phyloP scores from a whole-genome alignment of 2,888 invertebrate genomes.

The Fissipunctia ypsillon region DNA sequence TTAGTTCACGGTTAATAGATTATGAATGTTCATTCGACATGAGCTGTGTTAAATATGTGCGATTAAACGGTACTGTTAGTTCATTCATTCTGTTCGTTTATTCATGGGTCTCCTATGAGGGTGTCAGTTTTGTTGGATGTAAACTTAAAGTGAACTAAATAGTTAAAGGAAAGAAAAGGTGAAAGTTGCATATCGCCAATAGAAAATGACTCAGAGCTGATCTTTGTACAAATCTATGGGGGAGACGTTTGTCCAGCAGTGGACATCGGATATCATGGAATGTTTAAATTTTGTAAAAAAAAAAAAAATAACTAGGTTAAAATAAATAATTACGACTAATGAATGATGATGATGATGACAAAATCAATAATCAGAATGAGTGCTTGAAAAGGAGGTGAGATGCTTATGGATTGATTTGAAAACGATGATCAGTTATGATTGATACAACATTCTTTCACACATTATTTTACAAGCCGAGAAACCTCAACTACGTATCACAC shows the following conservation, averaged over 20 bases:
- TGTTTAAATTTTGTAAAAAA: too few relatives aligned
- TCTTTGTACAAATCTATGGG: neutral
- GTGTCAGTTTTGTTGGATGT: neutral
- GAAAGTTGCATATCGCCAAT: neutral
- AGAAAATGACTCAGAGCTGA: neutral
- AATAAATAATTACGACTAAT: neutral
- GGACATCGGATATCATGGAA: neutral
- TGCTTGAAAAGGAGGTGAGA: neutral
- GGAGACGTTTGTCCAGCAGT: neutral
- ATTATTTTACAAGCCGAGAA: neutral
- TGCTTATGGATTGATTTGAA: neutral
- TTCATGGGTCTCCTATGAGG: neutral
- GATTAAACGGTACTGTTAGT: constrained; percentile 6
- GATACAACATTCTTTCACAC: neutral
- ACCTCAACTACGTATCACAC: too few relatives aligned
- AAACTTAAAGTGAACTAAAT: neutral
- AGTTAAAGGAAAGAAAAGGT: neutral
- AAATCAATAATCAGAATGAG: neutral
- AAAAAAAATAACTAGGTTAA: neutral
- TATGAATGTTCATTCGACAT: constrained; percentile 37
- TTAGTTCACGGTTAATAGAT: constrained; percentile 53
- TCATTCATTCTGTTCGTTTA: constrained; percentile 8
- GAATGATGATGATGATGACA: neutral
- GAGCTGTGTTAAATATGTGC: constrained; percentile 21
- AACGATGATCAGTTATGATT: neutral